Evolutionary conservation across 2,888 invertebrate genomes (phyloP).

Genomic region (Drosophila setosimentum): DNA sequence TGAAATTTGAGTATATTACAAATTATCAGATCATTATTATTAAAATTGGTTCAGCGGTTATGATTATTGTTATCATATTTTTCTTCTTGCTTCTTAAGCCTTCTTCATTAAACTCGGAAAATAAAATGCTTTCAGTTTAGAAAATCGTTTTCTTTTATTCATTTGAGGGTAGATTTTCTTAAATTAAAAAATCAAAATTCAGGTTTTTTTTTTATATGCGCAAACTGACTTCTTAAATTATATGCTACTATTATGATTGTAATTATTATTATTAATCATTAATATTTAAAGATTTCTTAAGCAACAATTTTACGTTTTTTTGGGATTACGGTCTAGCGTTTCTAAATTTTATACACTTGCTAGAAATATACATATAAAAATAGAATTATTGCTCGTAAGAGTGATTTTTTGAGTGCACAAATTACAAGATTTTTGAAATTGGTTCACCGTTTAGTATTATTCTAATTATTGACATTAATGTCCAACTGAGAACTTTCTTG

Average conservation of each 20-base stretch:
- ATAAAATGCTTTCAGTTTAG: not conserved
- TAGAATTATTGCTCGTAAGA: too few relatives aligned
- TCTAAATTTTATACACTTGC: not conserved
- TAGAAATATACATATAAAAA: too few relatives aligned
- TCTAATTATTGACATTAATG: not conserved
- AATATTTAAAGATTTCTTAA: not conserved
- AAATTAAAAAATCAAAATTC: not conserved
- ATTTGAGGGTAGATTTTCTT: not conserved
- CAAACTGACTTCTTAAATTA: not conserved
- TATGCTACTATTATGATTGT: not conserved
- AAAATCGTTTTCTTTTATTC: not conserved
- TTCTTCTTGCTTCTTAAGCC: not conserved
- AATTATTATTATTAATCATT: not conserved
- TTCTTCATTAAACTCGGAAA: not conserved
- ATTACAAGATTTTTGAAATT: too few relatives aligned
- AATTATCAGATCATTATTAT: not conserved
- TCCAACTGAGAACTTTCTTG: not conserved
- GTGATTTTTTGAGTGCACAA: too few relatives aligned
- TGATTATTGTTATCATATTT: not conserved
- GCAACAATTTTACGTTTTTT: not conserved
- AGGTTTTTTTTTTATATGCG: too few relatives aligned
- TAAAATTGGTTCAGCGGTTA: not conserved
- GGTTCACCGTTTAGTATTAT: not conserved
- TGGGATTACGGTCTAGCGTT: too few relatives aligned
- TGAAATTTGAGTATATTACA: not conserved